A percentile compares a stretch with the other conserved stretches of the same genome.
These are phyloP conservation scores for Cheilosia pagana DNA, from an alignment of 2,888 invertebrate genomes.

Conservation along the genomic window DNA sequence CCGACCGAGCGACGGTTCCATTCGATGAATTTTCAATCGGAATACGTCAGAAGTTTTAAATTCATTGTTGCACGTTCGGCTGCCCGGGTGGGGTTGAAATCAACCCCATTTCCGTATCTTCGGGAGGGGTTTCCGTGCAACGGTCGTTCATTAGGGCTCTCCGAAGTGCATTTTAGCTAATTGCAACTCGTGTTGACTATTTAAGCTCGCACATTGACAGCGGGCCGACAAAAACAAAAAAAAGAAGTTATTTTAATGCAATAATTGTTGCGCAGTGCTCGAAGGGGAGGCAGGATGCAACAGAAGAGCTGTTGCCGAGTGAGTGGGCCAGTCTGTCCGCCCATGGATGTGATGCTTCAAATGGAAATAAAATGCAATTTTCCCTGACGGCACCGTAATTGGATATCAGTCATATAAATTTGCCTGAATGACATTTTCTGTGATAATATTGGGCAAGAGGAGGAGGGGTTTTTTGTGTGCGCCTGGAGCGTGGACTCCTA, in stretches of 20 bases:
- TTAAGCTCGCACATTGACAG: conserved; percentile 71
- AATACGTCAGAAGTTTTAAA: conserved; percentile 66
- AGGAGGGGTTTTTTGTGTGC: not conserved
- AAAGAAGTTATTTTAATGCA: conserved; percentile 54
- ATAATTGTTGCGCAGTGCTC: conserved; percentile 66
- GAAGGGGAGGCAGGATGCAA: not conserved
- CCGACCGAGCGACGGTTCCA: conserved; percentile 35
- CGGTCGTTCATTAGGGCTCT: conserved; percentile 69
- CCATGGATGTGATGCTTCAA: conserved; percentile 58
- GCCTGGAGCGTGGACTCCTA: not conserved
- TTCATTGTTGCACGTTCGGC: conserved; percentile 69
- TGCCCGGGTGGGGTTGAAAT: not conserved
- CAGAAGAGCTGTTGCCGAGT: not conserved
- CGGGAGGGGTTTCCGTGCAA: conserved; percentile 14
- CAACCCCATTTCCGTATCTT: conserved; percentile 37
- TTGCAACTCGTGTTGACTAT: conserved; percentile 72
- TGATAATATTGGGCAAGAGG: conserved; percentile 74
- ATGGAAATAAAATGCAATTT: conserved; percentile 77
- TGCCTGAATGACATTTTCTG: conserved; percentile 76
- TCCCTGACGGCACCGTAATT: conserved; percentile 76
- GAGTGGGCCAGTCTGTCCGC: not conserved
- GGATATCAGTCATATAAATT: conserved; percentile 78
- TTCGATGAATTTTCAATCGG: conserved; percentile 75
- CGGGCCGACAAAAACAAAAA: conserved; percentile 34
- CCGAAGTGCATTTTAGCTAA: conserved; percentile 72